Base-by-base conservation (phyloP, 2,113 vertebrate genomes). In the Sorex araneus region DNA sequence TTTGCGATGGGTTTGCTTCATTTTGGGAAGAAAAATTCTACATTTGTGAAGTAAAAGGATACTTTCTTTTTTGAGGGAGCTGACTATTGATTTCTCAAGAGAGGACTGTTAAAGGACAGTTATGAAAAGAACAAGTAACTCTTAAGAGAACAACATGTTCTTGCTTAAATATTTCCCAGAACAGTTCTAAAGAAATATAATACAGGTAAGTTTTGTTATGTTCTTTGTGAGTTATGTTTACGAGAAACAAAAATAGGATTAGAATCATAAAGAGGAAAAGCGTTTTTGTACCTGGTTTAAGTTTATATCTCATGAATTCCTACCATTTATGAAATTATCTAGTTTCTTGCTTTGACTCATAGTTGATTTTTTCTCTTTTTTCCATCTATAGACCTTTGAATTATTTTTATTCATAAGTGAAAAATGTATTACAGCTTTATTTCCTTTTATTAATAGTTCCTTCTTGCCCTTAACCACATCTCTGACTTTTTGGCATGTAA, bases 401-500 rank as follows among this genome's bases (percentile, higher is more conserved):
- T 67, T 95, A 92, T 97, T 97, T 96, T n/a, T 97, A 95, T 95
- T 27, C 96, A 67, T 87, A 95, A 96, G 84, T 91, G 54, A 91
- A 97, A 95, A 70, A 90, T 96, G 84, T 95, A 36, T 63, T 95
- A 91, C 91, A 92, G 93, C 83, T 96, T 87, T 87, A 94, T 92
- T 45, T 94, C 95, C 91, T 79, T 97, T 77, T 95, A 95, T 96
- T 96, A 96, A 95, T 84, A 95, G 76, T 90, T 93, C 87, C 94
- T 89, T 89, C 95, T 97, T 95, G 64, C 88, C 90, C 21, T 95
- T 94, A 78, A 83, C 96, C 23, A 82, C 66, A 95, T 96, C 96
- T 95, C 71, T 97, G 90, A 30, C 94, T 97, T 95, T n/a, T 82
- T 90, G 80, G 91, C 86, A 79, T 93, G 2, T 80, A 80, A 92